Percentiles rank a stretch among this genome's conserved stretches.
These are phyloP conservation scores for Podocnemis expansa DNA, from an alignment of 2,113 vertebrate genomes.

Conservation along the genomic window DNA sequence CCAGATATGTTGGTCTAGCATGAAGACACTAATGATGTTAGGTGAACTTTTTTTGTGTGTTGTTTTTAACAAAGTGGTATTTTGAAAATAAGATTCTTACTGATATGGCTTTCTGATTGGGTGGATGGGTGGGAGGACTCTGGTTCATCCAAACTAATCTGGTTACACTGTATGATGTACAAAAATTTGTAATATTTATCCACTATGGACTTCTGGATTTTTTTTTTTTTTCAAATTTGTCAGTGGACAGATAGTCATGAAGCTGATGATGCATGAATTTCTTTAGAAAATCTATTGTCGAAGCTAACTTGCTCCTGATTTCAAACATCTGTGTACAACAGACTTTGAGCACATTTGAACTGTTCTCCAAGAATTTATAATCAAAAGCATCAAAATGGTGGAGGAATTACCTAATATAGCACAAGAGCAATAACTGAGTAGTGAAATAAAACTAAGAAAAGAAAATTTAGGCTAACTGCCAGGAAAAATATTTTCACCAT, in stretches of 20 bases:
- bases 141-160: not conserved
- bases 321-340: not conserved
- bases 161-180: not conserved
- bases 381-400: not conserved
- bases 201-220: accelerated
- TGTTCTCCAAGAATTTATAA: not conserved
- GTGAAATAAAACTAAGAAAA: not conserved
- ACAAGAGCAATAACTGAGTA: not conserved
- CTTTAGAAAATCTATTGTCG: not conserved
- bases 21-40: not conserved
- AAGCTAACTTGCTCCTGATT: not conserved
- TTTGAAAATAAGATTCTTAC: conserved; percentile 18
- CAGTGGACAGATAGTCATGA: not conserved
- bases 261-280: not conserved
- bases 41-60: not conserved
- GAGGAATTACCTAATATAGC: not conserved
- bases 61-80: not conserved
- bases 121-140: too few relatives aligned
- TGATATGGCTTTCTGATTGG: not conserved
- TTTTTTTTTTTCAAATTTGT: not conserved
- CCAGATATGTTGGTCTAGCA: not conserved
- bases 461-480: not conserved
- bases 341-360: not conserved
- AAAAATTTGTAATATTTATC: not conserved
- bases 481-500: not conserved